Evolutionary conservation across 2,888 invertebrate species (phyloP), one percentile per base, ranked within the genome.

Genomic region (Coecobrya sp.): DNA sequence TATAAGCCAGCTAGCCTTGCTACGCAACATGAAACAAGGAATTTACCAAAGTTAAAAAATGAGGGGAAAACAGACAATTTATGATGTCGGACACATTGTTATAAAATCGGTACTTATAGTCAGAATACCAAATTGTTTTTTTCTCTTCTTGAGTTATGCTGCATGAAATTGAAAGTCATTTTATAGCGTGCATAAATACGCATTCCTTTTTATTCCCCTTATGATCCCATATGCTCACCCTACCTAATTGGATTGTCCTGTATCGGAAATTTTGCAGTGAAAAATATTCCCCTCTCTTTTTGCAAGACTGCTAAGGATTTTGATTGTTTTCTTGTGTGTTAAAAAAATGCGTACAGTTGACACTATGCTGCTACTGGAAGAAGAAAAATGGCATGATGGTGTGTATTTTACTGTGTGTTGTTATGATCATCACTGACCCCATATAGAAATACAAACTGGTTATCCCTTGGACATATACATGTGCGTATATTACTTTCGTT

Each of bases 131-230:
- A 62, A 22, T 62, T 22, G 62, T 25, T 62, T 62, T 25, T 22
- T 7, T 19, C 19, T 55, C 22, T 19, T 19, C 62, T 16, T 22
- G 62, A 62, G 7, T 62, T 62, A 62, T 25, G n/a, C 22, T 62
- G 25, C 62, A 25, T 62, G 62, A 62, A 62, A 62, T 62, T 62
- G 62, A 62, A 62, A 62, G 62, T 36, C 22, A 25, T 62, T 62
- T 62, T 62, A 62, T 25, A 62, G 62, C 62, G 25, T 10, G 25
- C 62, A 62, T 1, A 49, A 42, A 3, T 62, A 22, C 62, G 11
- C 62, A 62, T 62, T 62, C 62, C 11, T 25, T 62, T 62, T 62
- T 62, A 62, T 62, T 7, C 10, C 25, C 7, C 16, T 10, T 49
- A 49, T 49, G 11, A 7, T 3, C 49, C 13, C 13, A 1, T 49